phyloP scores from a whole-genome alignment of 2,113 vertebrate species.

The Caretta caretta region DNA sequence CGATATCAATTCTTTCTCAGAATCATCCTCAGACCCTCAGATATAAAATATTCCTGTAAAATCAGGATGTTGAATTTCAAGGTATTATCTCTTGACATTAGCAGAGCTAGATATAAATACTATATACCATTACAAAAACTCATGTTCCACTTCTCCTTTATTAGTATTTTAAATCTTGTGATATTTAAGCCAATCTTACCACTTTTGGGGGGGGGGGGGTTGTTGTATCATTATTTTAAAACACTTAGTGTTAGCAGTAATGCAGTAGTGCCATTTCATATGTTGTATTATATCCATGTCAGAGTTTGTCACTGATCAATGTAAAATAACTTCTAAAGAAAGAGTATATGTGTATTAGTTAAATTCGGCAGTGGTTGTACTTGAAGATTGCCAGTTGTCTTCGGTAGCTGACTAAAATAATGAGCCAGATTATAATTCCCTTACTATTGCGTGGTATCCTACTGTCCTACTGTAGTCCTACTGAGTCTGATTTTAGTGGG shows the following conservation, averaged over 20 bases:
- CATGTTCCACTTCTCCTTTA: not conserved
- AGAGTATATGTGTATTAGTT: not conserved
- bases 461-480: not conserved
- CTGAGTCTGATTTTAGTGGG: not conserved
- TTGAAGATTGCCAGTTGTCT: not conserved
- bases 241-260: not conserved
- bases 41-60: not conserved
- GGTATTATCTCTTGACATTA: not conserved
- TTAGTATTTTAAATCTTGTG: not conserved
- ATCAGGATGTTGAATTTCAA: not conserved
- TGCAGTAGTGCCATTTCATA: not conserved
- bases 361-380: not conserved
- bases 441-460: not conserved
- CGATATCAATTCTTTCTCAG: not conserved
- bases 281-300: not conserved
- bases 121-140: not conserved
- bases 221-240: not conserved
- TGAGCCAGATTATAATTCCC: not conserved
- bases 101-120: not conserved
- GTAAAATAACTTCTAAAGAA: not conserved
- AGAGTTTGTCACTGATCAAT: not conserved
- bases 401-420: not conserved
- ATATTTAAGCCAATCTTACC: not conserved
- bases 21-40: not conserved
- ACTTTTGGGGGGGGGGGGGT: not conserved